Evolutionary conservation across 1,140 invertebrate species (phyloP).

Genomic region (Cardiocondyla obscurior): DNA sequence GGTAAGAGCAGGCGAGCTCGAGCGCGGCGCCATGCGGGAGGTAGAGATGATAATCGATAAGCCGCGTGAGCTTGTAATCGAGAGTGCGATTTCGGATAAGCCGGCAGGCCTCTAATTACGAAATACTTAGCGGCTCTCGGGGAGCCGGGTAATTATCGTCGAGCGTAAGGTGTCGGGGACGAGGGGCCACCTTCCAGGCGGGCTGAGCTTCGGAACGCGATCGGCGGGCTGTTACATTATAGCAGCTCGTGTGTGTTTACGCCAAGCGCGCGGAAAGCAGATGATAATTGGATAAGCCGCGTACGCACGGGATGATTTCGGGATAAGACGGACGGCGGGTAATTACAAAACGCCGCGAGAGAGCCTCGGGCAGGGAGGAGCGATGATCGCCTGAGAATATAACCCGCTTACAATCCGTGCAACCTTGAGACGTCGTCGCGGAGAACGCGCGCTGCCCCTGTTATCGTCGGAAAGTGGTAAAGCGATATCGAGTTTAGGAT

Average conservation of each 20-base stretch:
- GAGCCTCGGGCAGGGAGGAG: neutral
- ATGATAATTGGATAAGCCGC: slow-evolving; percentile 56
- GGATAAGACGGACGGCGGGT: slow-evolving; percentile 47
- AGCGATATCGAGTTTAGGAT: neutral
- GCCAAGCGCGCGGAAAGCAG: slow-evolving; percentile 49
- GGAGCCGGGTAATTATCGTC: slow-evolving; percentile 40
- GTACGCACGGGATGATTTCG: slow-evolving; percentile 31
- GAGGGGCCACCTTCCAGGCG: slow-evolving; percentile 32
- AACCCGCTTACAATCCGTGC: slow-evolving; percentile 22
- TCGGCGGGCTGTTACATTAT: slow-evolving; percentile 10
- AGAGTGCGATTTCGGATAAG: slow-evolving; percentile 52
- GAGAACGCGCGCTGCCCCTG: neutral
- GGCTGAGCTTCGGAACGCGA: slow-evolving; percentile 26
- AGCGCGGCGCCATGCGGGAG: slow-evolving; percentile 38
- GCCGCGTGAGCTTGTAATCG: slow-evolving; percentile 41
- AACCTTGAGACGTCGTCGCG: slow-evolving; percentile 50
- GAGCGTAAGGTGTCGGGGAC: slow-evolving; percentile 20
- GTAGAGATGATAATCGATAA: slow-evolving; percentile 48
- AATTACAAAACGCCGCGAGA: slow-evolving; percentile 54
- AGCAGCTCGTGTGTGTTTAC: slow-evolving; percentile 35
- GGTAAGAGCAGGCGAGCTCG: neutral
- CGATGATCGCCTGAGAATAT: slow-evolving; percentile 52
- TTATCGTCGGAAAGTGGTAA: slow-evolving; percentile 5
- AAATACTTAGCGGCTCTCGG: slow-evolving; percentile 46
- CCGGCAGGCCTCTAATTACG: slow-evolving; percentile 43